phyloP scores from a whole-genome alignment of 1,140 invertebrate species.

The Aphelenchoides besseyi region DNA sequence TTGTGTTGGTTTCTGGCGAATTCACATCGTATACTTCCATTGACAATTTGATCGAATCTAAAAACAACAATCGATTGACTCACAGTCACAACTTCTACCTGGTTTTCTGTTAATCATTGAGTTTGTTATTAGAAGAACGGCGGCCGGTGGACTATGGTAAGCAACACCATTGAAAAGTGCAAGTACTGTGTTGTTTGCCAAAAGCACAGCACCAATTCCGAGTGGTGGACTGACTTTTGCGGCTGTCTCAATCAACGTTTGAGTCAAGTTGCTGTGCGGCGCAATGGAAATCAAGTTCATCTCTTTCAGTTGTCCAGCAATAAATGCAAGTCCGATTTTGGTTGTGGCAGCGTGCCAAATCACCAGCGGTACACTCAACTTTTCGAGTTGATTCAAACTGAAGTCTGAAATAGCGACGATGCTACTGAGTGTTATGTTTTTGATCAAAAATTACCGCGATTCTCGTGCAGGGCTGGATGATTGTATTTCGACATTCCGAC shows the following conservation, averaged over 20 bases:
- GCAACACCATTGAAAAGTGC: constrained; percentile 47
- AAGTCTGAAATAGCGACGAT: no score
- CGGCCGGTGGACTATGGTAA: constrained; percentile 35
- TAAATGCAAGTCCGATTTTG: constrained; percentile 22
- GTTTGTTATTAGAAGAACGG: constrained; percentile 42
- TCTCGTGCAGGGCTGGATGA: neutral
- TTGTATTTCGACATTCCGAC: constrained; percentile 14
- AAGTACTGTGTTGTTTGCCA: constrained; percentile 15
- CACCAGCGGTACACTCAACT: constrained; percentile 31
- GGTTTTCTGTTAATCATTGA: constrained; percentile 28
- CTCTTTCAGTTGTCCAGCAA: constrained; percentile 26
- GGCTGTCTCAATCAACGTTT: constrained; percentile 26
- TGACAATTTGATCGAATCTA: constrained; percentile 29
- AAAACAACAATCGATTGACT: neutral
- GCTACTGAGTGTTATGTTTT: no score
- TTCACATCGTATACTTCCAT: constrained; percentile 34
- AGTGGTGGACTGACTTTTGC: constrained; percentile 27
- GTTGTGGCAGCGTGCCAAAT: constrained; percentile 12
- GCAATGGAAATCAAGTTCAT: constrained; percentile 19
- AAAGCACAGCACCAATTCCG: constrained; percentile 35
- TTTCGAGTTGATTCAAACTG: constrained; percentile 29
- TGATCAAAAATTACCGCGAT: no score
- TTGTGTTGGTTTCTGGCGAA: neutral
- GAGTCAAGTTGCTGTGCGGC: constrained; percentile 15
- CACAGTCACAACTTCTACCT: constrained; percentile 15